These are phyloP conservation scores for Sepiola atlantica DNA, from an alignment of 2,888 invertebrate species.

Conservation along the genomic window DNA sequence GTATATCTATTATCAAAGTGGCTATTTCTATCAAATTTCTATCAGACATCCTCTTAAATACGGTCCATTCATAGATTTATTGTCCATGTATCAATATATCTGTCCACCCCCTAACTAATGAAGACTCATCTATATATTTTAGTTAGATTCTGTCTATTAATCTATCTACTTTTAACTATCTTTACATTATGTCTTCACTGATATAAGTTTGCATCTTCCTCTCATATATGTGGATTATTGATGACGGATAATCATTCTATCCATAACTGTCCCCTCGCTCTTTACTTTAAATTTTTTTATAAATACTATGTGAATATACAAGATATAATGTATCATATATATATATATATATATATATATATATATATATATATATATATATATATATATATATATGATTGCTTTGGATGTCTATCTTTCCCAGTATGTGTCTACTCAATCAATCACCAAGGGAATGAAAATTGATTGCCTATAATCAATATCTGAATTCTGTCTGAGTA, in stretches of 20 bases:
- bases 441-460: background rate
- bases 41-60: background rate
- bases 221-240: background rate
- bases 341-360: background rate
- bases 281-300: background rate
- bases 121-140: background rate
- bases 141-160: background rate
- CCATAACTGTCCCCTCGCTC: background rate
- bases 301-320: background rate
- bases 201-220: background rate
- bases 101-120: background rate
- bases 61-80: background rate
- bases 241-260: background rate
- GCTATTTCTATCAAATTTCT: background rate
- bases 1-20: background rate
- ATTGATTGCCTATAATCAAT: slow-evolving; percentile 14
- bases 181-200: background rate
- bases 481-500: slow-evolving; percentile 32
- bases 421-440: background rate
- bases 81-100: background rate
- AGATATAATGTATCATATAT: background rate
- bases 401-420: background rate
- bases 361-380: background rate
- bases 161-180: background rate
- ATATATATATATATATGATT: background rate